Evolutionary conservation across 2,888 invertebrate species (phyloP), one percentile per base, ranked within the genome.

Genomic region (Ellobium chinense): DNA sequence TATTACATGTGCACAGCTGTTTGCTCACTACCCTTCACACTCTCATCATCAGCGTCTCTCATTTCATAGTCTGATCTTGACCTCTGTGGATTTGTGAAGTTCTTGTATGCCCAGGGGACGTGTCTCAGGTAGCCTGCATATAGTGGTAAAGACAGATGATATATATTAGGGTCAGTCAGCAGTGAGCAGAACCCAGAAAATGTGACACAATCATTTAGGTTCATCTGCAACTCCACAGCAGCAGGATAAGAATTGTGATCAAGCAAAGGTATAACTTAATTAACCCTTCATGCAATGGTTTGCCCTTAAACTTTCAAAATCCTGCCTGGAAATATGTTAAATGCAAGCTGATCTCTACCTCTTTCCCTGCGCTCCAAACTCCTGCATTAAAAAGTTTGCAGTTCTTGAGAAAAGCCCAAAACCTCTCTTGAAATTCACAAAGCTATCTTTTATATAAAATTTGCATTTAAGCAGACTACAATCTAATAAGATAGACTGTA

Each of bases 101-200:
- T 79, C 58, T 85, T 85, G 81, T 85, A 87, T 18, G 82, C 83
- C 34, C 66, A 37, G 1, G 85, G 83, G 0, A 87, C 83, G 73
- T 85, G 85, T 37, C 85, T 82, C 12, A 87, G 75, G 69, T 84
- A 85, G 62, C 87, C 85, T 78, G 60, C 29, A 31, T 21, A 56
- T 4, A 12, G 34, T 21, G 21, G 2, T 56, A 2, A 34, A 18
- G 34, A 24, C 21, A 27, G 31, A 65, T 21, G 12, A 1, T 18
- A 65, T 14, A 34, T 14, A 65, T 27, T 27, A n/a, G 14, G 24
- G 4, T 27, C 24, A 24, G 12, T 27, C 4, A 5, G 29, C 46
- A 46, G 46, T 27, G 29, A 27, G 4, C 12, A 14, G 24, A 12
- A 62, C 29, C 21, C 58, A n/a, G n/a, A 58, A 21, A 21, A 21